Evolutionary conservation across 2,113 vertebrate genomes (phyloP).

Genomic region (Chaenogobius annularis): DNA sequence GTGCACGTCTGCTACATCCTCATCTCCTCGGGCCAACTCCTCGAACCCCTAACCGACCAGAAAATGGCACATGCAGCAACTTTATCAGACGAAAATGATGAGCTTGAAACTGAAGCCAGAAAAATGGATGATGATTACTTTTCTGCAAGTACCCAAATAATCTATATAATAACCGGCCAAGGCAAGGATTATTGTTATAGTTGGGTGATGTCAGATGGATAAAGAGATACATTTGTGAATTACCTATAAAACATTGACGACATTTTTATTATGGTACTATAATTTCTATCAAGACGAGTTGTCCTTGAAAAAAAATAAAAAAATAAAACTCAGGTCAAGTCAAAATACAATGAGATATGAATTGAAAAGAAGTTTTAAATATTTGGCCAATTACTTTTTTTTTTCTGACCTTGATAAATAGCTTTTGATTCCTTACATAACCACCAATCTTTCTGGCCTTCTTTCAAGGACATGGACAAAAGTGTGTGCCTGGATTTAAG

Average conservation of each 20-base stretch:
- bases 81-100: slow-evolving; percentile 40
- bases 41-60: slow-evolving; percentile 52
- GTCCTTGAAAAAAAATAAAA: too few species aligned
- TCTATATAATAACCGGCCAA: background rate
- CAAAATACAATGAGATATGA: too few species aligned
- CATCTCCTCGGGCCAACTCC: slow-evolving; percentile 55
- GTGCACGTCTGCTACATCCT: slow-evolving; percentile 68
- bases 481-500: background rate
- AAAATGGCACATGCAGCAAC: slow-evolving; percentile 46
- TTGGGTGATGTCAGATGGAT: background rate
- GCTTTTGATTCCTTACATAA: background rate
- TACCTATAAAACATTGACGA: background rate
- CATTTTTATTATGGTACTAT: background rate
- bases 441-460: background rate
- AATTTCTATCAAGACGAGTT: too few species aligned
- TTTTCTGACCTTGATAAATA: background rate
- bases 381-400: background rate
- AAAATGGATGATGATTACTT: slow-evolving; percentile 3
- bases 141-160: background rate
- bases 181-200: background rate
- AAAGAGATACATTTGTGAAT: background rate
- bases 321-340: background rate
- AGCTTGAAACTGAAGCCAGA: background rate
- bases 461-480: slow-evolving; percentile 1
- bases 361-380: background rate